phyloP scores from a whole-genome alignment of 2,888 invertebrate genomes.

The Agriopis leucophaearia region DNA sequence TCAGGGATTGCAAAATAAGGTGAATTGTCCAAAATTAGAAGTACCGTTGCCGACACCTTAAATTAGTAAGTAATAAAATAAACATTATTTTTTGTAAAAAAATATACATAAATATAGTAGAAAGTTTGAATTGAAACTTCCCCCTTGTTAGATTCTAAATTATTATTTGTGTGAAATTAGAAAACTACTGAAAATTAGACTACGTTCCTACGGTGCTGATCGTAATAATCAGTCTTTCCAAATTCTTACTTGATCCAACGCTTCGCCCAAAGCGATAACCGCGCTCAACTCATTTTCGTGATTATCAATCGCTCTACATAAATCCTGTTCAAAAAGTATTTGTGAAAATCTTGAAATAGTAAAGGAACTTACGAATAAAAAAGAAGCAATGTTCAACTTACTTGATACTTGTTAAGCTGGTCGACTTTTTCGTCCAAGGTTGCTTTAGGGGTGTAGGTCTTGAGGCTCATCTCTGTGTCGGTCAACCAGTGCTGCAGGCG shows the following conservation, averaged over 20 bases:
- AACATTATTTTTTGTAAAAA: conserved; percentile 34
- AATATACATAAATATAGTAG: conserved; percentile 42
- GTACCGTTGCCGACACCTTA: conserved; percentile 59
- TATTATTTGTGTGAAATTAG: conserved; percentile 71
- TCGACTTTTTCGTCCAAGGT: conserved; percentile 96
- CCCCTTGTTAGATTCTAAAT: conserved; percentile 61
- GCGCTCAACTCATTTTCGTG: conserved; percentile 90
- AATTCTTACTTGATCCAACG: conserved; percentile 93
- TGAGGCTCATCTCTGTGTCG: conserved; percentile 94
- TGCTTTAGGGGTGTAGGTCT: conserved; percentile 93
- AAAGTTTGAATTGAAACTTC: conserved; percentile 41
- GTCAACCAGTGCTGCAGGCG: conserved; percentile 93
- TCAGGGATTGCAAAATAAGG: conserved; percentile 36
- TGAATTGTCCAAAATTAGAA: conserved; percentile 54
- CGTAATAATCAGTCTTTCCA: conserved; percentile 53
- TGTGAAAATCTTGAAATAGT: conserved; percentile 51
- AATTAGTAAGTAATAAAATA: conserved; percentile 55
- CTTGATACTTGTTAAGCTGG: conserved; percentile 96
- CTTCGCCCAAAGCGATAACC: conserved; percentile 91
- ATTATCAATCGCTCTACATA: conserved; percentile 91
- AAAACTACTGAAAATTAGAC: conserved; percentile 81
- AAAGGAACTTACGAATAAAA: conserved; percentile 19
- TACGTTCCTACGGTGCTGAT: conserved; percentile 73
- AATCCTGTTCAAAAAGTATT: conserved; percentile 88
- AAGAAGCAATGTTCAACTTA: conserved; percentile 65